Conservation (phyloP, 2,113 vertebrate species). For the Mesoclemmys tuberculata region DNA sequence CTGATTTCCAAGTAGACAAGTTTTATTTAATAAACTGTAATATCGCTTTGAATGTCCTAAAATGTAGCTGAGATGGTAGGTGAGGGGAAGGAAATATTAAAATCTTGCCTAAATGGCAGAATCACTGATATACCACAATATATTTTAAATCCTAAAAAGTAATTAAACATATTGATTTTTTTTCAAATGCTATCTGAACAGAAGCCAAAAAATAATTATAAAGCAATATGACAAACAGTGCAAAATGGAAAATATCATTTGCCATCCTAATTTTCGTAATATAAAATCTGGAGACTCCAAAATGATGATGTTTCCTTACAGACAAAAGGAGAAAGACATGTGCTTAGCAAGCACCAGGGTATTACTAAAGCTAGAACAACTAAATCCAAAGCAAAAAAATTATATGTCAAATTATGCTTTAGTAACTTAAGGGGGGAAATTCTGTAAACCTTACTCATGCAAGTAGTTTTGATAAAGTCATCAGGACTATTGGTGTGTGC, state of each 20-base stretch:
- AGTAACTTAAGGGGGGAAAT: background rate
- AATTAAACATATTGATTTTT: conserved; percentile 10
- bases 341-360: background rate
- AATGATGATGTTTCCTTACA: conserved; percentile 23
- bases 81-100: background rate
- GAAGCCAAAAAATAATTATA: conserved; percentile 13
- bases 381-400: background rate
- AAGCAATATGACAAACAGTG: background rate
- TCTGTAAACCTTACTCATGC: background rate
- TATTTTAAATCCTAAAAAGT: background rate
- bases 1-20: background rate
- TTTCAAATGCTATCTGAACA: background rate
- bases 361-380: background rate
- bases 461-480: background rate
- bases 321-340: background rate
- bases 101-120: background rate
- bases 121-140: background rate
- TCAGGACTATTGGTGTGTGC: background rate
- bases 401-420: background rate
- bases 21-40: background rate
- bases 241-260: conserved; percentile 34
- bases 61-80: background rate
- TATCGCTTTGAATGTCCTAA: background rate
- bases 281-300: background rate
- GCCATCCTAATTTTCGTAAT: conserved; percentile 20